phyloP scores from a whole-genome alignment of 2,888 invertebrate genomes.

The Melanargia galathea region DNA sequence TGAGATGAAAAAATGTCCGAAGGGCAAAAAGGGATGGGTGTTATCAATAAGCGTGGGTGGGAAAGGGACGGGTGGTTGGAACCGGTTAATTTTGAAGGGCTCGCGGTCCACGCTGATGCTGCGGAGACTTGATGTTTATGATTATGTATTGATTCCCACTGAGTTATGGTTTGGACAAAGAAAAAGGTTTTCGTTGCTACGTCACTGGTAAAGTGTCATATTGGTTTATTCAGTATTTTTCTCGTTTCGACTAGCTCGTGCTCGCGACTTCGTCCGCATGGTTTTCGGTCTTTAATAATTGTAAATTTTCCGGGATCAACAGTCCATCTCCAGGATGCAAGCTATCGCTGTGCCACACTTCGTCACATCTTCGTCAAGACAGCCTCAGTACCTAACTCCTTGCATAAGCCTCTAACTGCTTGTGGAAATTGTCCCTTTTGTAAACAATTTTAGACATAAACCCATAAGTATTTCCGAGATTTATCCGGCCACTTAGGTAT shows the following conservation, averaged over 20 bases:
- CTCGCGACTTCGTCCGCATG: too few species aligned
- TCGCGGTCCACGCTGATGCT: slow-evolving; percentile 60
- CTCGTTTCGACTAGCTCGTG: neutral
- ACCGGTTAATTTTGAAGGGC: slow-evolving; percentile 82
- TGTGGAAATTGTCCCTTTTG: too few species aligned
- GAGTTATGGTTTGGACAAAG: slow-evolving; percentile 49
- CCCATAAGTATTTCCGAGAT: too few species aligned
- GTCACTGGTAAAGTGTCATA: slow-evolving; percentile 17
- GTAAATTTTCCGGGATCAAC: too few species aligned
- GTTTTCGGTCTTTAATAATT: too few species aligned
- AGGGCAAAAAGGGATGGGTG: slow-evolving; percentile 61
- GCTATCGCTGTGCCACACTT: too few species aligned
- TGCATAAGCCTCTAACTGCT: too few species aligned
- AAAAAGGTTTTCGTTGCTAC: slow-evolving; percentile 27
- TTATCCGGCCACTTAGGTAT: too few species aligned
- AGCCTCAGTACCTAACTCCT: too few species aligned
- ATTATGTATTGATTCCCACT: slow-evolving; percentile 66
- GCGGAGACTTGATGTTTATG: slow-evolving; percentile 56
- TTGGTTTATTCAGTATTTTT: neutral
- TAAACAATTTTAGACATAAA: too few species aligned
- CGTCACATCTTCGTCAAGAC: too few species aligned
- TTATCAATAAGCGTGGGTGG: slow-evolving; percentile 39
- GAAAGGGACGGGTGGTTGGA: slow-evolving; percentile 55
- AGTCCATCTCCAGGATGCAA: too few species aligned
- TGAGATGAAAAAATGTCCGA: slow-evolving; percentile 79